Evolutionary conservation across 2,888 invertebrate species (phyloP).

Genomic region (Hermodice carunculata): DNA sequence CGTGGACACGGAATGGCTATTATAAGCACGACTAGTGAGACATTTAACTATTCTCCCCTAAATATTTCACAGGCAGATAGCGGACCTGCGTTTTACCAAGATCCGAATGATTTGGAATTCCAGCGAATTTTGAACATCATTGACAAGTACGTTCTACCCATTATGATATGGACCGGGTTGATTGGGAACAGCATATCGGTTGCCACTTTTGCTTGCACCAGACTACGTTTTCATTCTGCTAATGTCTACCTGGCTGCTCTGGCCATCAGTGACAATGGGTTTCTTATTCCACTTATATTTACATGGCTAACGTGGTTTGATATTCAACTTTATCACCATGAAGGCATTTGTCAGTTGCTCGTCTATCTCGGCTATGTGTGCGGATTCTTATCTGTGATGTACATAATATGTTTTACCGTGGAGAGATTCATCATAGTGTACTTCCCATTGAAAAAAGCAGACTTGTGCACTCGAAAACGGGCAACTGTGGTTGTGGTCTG

Average conservation of each 20-base stretch:
- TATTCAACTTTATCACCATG: background rate
- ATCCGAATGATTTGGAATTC: too few relatives aligned
- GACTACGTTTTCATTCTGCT: background rate
- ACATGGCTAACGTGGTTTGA: conserved; percentile 7
- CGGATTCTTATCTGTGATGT: conserved; percentile 6
- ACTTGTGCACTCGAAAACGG: background rate
- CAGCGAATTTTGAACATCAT: background rate
- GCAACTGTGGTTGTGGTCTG: background rate
- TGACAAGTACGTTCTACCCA: background rate
- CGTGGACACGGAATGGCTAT: too few relatives aligned
- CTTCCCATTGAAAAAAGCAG: background rate
- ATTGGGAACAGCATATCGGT: conserved; percentile 9
- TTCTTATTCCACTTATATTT: background rate
- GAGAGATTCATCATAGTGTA: conserved; percentile 3
- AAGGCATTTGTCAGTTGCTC: background rate
- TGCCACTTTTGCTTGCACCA: background rate
- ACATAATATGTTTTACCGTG: conserved; percentile 2
- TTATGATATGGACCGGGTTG: background rate
- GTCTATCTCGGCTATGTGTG: background rate
- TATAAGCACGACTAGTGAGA: too few relatives aligned
- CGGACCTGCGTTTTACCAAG: too few relatives aligned
- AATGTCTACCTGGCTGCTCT: conserved; percentile 4
- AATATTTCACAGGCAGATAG: too few relatives aligned
- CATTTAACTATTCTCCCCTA: too few relatives aligned
- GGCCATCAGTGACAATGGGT: conserved; percentile 11